Base-by-base conservation (phyloP, 2,113 vertebrate species). In the Ariopsis seemanni region DNA sequence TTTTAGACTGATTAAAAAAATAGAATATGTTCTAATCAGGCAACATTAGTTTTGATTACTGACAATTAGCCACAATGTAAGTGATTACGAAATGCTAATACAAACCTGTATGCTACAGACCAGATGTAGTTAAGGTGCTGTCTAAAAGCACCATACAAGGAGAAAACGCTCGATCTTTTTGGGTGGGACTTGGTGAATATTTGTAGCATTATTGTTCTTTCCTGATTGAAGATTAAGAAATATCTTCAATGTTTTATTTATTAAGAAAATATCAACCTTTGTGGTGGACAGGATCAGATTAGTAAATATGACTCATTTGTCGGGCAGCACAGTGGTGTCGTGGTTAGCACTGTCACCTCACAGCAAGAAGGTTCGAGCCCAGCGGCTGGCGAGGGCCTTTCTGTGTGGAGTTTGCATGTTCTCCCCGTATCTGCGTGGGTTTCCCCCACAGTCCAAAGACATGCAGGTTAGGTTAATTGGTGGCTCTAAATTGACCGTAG, bases 241-340 rank as follows among this genome's bases (percentile, higher is more conserved):
- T 17, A 58, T 25, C 22, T 60, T 27, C 15, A 52, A 52, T 53
- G 25, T n/a, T 78, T 78, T 7, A 8, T 4, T 48, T 74, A 63
- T 71, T 82, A 82, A 87, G 65, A 60, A 86, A 25, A 74, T 42
- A 20, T 74, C 7, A 8, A 53, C 7, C 50, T 80, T 86, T 80
- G n/a, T 79, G n/a, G 17, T 55, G 30, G 30, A 20, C 52, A 48
- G 30, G 11, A 30, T 74, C 55, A 87, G 52, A 57, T 60, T 57
- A 53, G 14, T 69, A 80, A 80, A 86, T 71, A 4, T 81, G 27
- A 74, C 25, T 62, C 79, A 83, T 62, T 57, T 27, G 22, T 82
- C 15, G 4, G 42, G 42, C 42, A 4, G 34, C 34, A 42, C 34
- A 42, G 42, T 42, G 42, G 42, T 42, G 42, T 42, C 4, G 42